Evolutionary conservation across 2,888 invertebrate species (phyloP).

Genomic region (Agriotes lineatus): DNA sequence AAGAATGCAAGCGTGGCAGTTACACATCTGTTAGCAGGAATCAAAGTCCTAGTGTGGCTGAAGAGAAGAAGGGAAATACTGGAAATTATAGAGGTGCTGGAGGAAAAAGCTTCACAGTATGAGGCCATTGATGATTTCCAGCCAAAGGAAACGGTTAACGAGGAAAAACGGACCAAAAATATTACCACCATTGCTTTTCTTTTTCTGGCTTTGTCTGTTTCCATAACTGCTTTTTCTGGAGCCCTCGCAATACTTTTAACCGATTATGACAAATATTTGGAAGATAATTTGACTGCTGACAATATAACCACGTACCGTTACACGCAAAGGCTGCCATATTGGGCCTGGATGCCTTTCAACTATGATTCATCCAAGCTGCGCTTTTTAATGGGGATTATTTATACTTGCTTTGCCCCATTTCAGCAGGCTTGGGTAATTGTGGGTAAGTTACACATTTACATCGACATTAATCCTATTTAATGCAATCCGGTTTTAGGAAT

Average conservation of each 20-base stretch:
- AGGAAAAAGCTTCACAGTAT: constrained; percentile 40
- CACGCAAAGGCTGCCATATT: constrained; percentile 48
- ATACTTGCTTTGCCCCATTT: constrained; percentile 43
- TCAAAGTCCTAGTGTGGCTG: constrained; percentile 51
- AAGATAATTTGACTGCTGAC: neutral
- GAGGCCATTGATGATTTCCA: constrained; percentile 45
- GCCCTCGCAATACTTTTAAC: constrained; percentile 29
- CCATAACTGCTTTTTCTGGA: constrained; percentile 35
- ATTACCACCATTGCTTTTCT: constrained; percentile 26
- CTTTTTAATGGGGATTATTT: constrained; percentile 41
- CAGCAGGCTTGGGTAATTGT: constrained; percentile 45
- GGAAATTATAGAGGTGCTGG: constrained; percentile 44
- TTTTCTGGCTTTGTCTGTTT: constrained; percentile 17
- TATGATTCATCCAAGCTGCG: constrained; percentile 29
- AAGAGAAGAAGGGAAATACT: constrained; percentile 44
- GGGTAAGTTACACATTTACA: too few relatives aligned
- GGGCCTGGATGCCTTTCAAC: constrained; percentile 46
- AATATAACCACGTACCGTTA: constrained; percentile 42
- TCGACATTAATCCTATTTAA: too few relatives aligned
- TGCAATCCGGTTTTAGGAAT: constrained; percentile 49
- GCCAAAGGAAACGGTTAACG: constrained; percentile 38
- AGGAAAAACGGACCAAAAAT: constrained; percentile 48
- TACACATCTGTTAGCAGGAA: constrained; percentile 47
- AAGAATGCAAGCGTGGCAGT: constrained; percentile 51
- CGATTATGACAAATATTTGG: constrained; percentile 27